phyloP scores from a whole-genome alignment of 2,113 vertebrate genomes.

The Crocuta crocuta region DNA sequence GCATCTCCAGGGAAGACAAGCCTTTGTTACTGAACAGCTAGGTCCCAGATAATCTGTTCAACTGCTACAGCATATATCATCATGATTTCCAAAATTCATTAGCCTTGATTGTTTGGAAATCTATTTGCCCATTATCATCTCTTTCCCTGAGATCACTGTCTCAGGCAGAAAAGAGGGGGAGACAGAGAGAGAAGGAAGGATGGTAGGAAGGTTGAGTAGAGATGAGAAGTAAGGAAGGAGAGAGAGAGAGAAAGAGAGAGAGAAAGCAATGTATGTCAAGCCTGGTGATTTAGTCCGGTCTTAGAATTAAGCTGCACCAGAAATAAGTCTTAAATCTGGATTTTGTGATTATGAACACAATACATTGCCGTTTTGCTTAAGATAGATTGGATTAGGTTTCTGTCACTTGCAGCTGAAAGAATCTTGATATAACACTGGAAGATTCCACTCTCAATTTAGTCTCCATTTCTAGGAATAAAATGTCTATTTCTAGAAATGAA shows the following conservation, averaged over 20 bases:
- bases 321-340: not conserved
- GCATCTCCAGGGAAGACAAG: constrained; percentile 62
- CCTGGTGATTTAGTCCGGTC: not conserved
- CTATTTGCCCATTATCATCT: constrained; percentile 86
- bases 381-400: not conserved
- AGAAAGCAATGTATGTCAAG: not conserved
- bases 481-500: constrained; percentile 28
- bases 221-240: not conserved
- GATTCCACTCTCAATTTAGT: constrained; percentile 6
- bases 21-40: constrained; percentile 69
- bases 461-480: constrained; percentile 43
- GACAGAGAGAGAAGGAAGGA: not conserved
- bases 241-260: not conserved
- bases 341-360: not conserved
- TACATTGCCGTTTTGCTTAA: not conserved
- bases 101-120: constrained; percentile 87
- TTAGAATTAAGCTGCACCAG: not conserved
- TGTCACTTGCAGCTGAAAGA: not conserved
- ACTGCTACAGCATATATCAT: constrained; percentile 78
- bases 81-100: constrained; percentile 87
- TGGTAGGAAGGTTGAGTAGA: not conserved
- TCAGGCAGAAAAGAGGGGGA: not conserved
- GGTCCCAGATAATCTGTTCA: constrained; percentile 74
- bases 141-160: constrained; percentile 59
- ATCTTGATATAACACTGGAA: not conserved